Conservation (phyloP, 2,888 invertebrate genomes). For the Agonopterix heracliana region DNA sequence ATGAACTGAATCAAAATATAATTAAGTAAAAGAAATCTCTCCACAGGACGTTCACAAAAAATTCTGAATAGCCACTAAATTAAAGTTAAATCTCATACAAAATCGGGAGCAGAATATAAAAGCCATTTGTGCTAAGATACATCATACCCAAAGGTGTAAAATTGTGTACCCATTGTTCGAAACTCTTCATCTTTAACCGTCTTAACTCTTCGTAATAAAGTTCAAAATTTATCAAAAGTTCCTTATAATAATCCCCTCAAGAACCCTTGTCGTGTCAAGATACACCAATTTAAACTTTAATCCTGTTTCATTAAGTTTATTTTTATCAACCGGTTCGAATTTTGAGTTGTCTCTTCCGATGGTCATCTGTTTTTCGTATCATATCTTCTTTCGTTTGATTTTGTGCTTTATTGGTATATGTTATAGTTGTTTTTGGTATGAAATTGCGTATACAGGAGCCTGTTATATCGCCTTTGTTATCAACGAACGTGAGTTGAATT, state of each 20-base stretch:
- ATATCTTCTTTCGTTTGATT: conserved; percentile 4
- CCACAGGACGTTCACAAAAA: neutral
- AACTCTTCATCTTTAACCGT: conserved; percentile 13
- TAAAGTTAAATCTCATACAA: conserved; percentile 38
- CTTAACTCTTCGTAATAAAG: conserved; percentile 13
- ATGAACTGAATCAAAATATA: too few relatives aligned
- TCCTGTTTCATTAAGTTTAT: neutral
- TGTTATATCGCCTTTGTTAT: conserved; percentile 40
- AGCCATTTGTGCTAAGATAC: conserved; percentile 30
- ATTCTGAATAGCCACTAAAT: conserved; percentile 1
- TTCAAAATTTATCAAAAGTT: conserved; percentile 9
- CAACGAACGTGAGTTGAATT: conserved; percentile 37
- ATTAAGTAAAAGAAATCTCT: too few relatives aligned
- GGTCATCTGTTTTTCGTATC: conserved; percentile 6
- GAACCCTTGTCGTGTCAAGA: neutral
- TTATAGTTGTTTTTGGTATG: conserved; percentile 1
- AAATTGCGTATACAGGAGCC: conserved; percentile 17
- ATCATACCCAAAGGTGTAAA: conserved; percentile 36
- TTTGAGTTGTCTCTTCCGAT: neutral
- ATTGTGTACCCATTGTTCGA: conserved; percentile 45
- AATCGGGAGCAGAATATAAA: conserved; percentile 35
- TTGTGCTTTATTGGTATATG: neutral
- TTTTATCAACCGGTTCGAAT: neutral
- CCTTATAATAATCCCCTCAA: neutral
- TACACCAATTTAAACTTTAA: conserved; percentile 1